A percentile compares a stretch with the other conserved stretches of the same genome.
phyloP scores from a whole-genome alignment of 2,797 vertebrate species.

The Momotus momota region DNA sequence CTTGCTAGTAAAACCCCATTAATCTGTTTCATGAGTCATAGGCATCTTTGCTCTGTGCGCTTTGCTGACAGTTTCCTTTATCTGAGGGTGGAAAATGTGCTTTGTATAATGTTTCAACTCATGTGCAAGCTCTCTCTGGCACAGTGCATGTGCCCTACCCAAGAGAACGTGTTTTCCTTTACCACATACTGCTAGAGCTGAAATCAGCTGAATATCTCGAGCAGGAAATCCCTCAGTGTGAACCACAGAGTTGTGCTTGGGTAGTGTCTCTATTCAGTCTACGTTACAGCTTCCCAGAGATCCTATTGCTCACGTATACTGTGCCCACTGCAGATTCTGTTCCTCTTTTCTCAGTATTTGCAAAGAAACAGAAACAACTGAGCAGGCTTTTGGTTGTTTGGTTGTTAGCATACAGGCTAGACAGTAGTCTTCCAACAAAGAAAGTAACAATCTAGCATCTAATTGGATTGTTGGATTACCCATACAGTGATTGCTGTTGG shows the following conservation, averaged over 20 bases:
- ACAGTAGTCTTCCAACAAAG: background rate
- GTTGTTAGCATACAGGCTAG: background rate
- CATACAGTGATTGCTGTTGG: background rate
- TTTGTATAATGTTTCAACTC: conserved; percentile 9
- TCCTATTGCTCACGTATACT: background rate
- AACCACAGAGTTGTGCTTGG: background rate
- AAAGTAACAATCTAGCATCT: background rate
- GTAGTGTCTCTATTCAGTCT: background rate
- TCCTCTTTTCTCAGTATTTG: background rate
- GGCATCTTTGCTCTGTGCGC: background rate
- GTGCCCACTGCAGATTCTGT: background rate
- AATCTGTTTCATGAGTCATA: conserved; percentile 59
- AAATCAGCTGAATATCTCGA: background rate
- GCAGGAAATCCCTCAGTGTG: background rate
- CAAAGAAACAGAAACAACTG: background rate
- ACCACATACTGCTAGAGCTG: background rate
- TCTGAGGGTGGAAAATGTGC: conserved; percentile 44
- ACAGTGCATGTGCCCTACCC: background rate
- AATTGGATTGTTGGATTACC: background rate
- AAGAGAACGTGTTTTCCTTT: background rate
- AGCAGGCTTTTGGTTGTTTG: background rate
- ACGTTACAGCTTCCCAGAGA: background rate
- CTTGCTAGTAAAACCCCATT: conserved; percentile 14
- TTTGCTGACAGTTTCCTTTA: conserved; percentile 41
- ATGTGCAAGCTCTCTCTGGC: background rate